Evolutionary conservation across 2,888 invertebrate genomes (phyloP), one percentile per base, ranked within the genome.

Genomic region (Aplocera efformata): DNA sequence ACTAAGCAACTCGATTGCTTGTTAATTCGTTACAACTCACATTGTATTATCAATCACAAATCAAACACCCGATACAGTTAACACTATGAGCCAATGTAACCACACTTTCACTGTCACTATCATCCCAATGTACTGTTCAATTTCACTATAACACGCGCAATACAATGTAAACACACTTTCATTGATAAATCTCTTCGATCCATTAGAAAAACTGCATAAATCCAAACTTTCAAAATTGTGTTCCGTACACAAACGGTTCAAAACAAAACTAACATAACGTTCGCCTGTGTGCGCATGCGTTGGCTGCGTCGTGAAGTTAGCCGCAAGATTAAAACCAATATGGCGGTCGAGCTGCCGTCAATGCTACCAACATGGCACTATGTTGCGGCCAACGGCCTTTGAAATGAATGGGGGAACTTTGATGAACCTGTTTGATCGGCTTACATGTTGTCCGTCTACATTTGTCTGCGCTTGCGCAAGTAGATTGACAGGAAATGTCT

Each of bases 261-360:
- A 78, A 79, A 77, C 72, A 78, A 69, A 77, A 77, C 75, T 80
- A 81, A 73, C 66, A 58, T 77, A 81, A 80, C 79, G 82, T 77
- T 72, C 64, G 68, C 73, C 70, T 66, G 67, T 66, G 72, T 67
- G 62, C 72, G 71, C 13, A 3, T 66, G 68, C 68, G 72, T 63
- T 70, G 66, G 72, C 56, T 70, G 66, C 57, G 56, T 23, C 48
- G 52, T 63, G 82, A 84, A 83, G 81, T 79, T 81, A 54, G 67
- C 60, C 23, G 24, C 42, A 23, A 59, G 54, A 55, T 41, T 54
- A 50, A 34, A 62, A 53, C 66, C 75, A 77, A 69, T 54, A 63
- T 70, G 51, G 60, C 63, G 62, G 50, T 5, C 43, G 11, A 20
- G 13, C 29, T 58, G 48, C 41, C 41, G 50, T 42, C 49, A 55